Evolutionary conservation across 1,140 invertebrate species (phyloP), one percentile per base, ranked within the genome.

Genomic region (Halesus radiatus): DNA sequence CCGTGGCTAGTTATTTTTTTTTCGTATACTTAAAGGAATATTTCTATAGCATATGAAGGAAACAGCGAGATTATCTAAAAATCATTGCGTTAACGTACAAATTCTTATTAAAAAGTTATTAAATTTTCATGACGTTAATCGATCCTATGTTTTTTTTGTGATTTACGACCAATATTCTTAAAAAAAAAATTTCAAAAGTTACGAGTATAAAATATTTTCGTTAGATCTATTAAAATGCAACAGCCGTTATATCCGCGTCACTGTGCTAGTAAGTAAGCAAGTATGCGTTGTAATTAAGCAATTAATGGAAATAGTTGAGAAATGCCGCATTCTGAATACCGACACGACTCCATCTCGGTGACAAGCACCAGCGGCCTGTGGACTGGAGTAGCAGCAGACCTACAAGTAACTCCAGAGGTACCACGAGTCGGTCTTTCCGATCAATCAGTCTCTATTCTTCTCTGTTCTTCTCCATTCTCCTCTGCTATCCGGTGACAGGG

Each of bases 371-470:
- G 37, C 10, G 3, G 10, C 5, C 37, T 45, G 37, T 10, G 1
- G 37, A 32, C 32, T 32, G 32, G 4, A 32, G 6, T 32, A 6
- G 32, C 32, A 32, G 6, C 7, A 32, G 32, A 32, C 32, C 32
- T 7, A 6, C 32, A 32, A 32, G 32, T 5, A 32, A 6, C 32
- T 58, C 54, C 54, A 1, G 54, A n/a, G n/a, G 54, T 58, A 58
- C 15, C 54, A 10, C 53, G 60, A 16, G n/a, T n/a, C n/a, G n/a
- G 54, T 50, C 54, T 56, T 54, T 62, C 58, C 78, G 68, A 82
- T 82, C 81, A 79, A 82, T 82, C 81, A 82, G 60, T 1, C 13
- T 22, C 62, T 45, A 45, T 45, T 45, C 37, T 45, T 10, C 8
- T 45, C 4, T 6, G 32, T 45, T 45, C 37, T 13, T 45, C 37